Conservation (phyloP, 2,113 vertebrate species). For the Pimephales promelas region DNA sequence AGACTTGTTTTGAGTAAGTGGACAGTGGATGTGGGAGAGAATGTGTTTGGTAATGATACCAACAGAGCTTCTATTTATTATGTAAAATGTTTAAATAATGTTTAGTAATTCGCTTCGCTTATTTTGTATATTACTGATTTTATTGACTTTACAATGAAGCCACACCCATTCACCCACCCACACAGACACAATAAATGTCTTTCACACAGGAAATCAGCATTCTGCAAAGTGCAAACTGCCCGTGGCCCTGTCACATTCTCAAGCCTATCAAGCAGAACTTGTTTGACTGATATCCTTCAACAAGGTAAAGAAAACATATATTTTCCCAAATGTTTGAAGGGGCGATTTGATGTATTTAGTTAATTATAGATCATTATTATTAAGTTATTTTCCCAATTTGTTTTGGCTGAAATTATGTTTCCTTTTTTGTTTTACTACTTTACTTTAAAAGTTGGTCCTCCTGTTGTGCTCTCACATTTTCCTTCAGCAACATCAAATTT, state of each 20-base stretch:
- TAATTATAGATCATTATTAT: neutral
- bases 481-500: neutral
- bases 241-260: conserved; percentile 55
- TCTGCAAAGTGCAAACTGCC: conserved; percentile 45
- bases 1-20: neutral
- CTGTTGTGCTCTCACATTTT: neutral
- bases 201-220: conserved; percentile 64
- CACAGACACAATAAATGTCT: conserved; percentile 6
- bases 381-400: no score
- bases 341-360: neutral
- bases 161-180: conserved; percentile 9
- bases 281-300: conserved; percentile 4
- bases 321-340: conserved; percentile 5
- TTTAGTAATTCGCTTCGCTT: neutral
- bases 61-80: neutral
- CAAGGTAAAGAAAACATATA: neutral
- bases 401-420: neutral
- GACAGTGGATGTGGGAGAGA: neutral
- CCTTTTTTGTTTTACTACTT: neutral
- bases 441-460: neutral
- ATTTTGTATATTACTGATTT: neutral
- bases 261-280: conserved; percentile 12
- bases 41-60: neutral
- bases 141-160: neutral
- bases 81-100: neutral